Conservation (phyloP, 2,888 invertebrate species). For the Drosophila mimica region DNA sequence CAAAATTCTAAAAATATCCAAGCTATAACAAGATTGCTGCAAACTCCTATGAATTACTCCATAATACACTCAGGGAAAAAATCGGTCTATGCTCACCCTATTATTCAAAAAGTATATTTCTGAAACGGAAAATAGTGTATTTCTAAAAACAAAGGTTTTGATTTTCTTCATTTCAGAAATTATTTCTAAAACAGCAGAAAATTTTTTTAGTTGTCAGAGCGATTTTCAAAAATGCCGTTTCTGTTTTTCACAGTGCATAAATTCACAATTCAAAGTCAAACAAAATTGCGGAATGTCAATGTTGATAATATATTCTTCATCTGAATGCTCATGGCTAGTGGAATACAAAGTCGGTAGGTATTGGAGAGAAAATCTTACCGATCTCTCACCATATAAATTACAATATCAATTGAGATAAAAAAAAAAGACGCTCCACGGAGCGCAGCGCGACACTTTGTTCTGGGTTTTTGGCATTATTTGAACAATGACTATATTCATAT, state of each 20-base stretch:
- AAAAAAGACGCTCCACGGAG: not conserved
- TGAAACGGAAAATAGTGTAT: not conserved
- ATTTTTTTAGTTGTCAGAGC: not conserved
- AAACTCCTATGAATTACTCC: not conserved
- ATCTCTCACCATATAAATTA: conserved; percentile 22
- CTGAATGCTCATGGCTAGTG: conserved; percentile 10
- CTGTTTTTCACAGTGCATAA: not conserved
- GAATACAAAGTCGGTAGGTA: conserved; percentile 17
- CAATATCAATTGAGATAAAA: conserved; percentile 52
- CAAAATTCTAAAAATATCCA: not conserved
- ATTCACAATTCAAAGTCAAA: not conserved
- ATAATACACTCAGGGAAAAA: not conserved
- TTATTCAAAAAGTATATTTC: not conserved
- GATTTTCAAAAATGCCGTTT: not conserved
- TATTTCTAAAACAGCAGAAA: not conserved
- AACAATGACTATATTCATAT: conserved; percentile 2
- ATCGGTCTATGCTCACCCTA: not conserved
- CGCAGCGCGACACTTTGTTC: conserved; percentile 5
- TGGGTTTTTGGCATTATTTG: conserved; percentile 45
- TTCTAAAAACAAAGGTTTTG: not conserved
- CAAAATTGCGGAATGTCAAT: conserved; percentile 11
- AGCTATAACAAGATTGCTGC: not conserved
- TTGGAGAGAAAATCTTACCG: conserved; percentile 1
- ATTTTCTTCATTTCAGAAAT: not conserved
- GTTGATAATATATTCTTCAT: conserved; percentile 11